These are phyloP conservation scores for Aplodontia rufa DNA, from an alignment of 2,113 vertebrate genomes.

Conservation along the genomic window DNA sequence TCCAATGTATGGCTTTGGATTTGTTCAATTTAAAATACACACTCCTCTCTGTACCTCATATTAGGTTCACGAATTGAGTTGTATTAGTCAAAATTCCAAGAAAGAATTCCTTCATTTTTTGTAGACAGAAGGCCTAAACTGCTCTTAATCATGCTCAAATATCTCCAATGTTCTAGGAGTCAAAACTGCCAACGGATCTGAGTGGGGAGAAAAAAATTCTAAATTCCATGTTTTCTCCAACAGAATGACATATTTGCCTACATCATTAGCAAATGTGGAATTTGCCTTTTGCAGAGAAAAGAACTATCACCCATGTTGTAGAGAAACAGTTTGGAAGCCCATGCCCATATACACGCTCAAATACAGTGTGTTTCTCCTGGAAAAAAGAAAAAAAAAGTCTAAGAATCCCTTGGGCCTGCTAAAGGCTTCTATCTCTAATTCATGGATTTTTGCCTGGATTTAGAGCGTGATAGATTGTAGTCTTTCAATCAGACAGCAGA, in stretches of 20 bases:
- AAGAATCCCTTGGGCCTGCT: slow-evolving; percentile 44
- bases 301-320: neutral
- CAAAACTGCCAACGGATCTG: neutral
- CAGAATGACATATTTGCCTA: neutral
- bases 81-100: neutral
- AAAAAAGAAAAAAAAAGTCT: neutral
- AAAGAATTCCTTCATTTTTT: neutral
- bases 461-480: slow-evolving; percentile 41
- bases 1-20: neutral
- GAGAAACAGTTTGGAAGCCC: neutral
- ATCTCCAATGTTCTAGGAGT: neutral
- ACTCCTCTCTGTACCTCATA: neutral
- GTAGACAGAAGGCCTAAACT: neutral
- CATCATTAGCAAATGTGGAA: neutral
- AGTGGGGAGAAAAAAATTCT: neutral
- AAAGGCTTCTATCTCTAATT: slow-evolving; percentile 59
- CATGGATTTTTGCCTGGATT: slow-evolving; percentile 52
- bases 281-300: neutral
- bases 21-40: neutral
- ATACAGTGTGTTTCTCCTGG: slow-evolving; percentile 1
- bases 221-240: neutral
- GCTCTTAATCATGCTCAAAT: neutral
- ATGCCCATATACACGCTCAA: neutral
- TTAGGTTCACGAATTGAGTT: neutral
- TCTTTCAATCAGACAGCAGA: slow-evolving; percentile 32